A percentile compares a stretch with the other conserved stretches of the same genome.
phyloP scores from a whole-genome alignment of 2,888 invertebrate species.

The Phanerotoma sp. region DNA sequence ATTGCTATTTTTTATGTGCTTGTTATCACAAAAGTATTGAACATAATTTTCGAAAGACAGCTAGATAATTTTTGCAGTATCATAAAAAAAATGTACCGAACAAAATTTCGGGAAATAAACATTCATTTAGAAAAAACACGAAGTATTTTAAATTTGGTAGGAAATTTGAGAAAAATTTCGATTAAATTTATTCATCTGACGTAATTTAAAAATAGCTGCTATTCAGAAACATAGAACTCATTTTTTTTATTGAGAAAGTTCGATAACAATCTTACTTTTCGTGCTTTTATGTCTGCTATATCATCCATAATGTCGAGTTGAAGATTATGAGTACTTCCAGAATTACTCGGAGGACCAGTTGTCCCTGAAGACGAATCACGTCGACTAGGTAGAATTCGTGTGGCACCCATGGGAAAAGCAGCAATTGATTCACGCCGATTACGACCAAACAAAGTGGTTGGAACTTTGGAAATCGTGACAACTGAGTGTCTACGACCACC shows the following conservation, averaged over 20 bases:
- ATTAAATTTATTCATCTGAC: too few species aligned
- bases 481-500: conserved; percentile 83
- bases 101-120: too few species aligned
- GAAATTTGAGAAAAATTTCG: too few species aligned
- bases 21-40: too few species aligned
- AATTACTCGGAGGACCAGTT: conserved; percentile 73
- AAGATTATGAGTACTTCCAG: conserved; percentile 80
- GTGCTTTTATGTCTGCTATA: conserved; percentile 69
- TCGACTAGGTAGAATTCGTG: conserved; percentile 58
- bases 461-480: conserved; percentile 82
- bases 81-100: too few species aligned
- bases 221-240: too few species aligned
- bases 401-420: conserved; percentile 66
- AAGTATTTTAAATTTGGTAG: too few species aligned
- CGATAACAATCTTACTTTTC: conserved; percentile 63
- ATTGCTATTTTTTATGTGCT: too few species aligned
- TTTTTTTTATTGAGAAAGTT: background rate
- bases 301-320: conserved; percentile 88
- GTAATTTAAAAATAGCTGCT: too few species aligned
- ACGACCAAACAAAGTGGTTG: conserved; percentile 74
- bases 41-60: too few species aligned
- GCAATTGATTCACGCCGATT: conserved; percentile 81
- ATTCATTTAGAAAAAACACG: too few species aligned
- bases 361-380: conserved; percentile 57
- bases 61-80: too few species aligned